phyloP scores from a whole-genome alignment of 2,888 invertebrate genomes.

The Petrophora chlorosata region DNA sequence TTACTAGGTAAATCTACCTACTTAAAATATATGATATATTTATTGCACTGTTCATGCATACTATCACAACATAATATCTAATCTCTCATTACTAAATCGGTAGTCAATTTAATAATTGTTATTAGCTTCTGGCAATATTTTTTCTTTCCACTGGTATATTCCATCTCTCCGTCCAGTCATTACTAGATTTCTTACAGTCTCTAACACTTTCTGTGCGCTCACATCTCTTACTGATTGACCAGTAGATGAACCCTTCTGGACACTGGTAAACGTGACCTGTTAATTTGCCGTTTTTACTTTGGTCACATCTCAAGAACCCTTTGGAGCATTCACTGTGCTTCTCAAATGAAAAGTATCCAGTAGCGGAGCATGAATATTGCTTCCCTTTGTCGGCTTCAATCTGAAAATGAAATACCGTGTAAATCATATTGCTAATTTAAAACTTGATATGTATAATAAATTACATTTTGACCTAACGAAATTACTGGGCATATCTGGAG shows the following conservation, averaged over 20 bases:
- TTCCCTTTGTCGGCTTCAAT: constrained; percentile 82
- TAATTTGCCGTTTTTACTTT: constrained; percentile 73
- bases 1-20: background rate
- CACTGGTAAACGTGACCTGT: constrained; percentile 90
- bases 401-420: constrained; percentile 75
- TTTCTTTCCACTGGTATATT: constrained; percentile 82
- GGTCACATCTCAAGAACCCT: constrained; percentile 88
- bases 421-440: too few species aligned
- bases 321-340: constrained; percentile 86
- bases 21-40: constrained; percentile 1
- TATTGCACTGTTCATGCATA: constrained; percentile 35
- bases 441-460: too few species aligned
- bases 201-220: constrained; percentile 85
- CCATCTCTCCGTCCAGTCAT: constrained; percentile 76
- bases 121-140: constrained; percentile 67
- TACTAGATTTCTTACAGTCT: constrained; percentile 80
- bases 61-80: constrained; percentile 44
- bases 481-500: too few species aligned
- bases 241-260: constrained; percentile 89
- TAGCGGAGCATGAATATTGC: constrained; percentile 85
- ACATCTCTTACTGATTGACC: constrained; percentile 90
- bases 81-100: constrained; percentile 11
- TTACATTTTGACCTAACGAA: too few species aligned
- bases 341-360: constrained; percentile 88
- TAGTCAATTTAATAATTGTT: constrained; percentile 32